Evolutionary conservation across 2,113 vertebrate genomes (phyloP).

Genomic region (Sinosuthora webbiana): DNA sequence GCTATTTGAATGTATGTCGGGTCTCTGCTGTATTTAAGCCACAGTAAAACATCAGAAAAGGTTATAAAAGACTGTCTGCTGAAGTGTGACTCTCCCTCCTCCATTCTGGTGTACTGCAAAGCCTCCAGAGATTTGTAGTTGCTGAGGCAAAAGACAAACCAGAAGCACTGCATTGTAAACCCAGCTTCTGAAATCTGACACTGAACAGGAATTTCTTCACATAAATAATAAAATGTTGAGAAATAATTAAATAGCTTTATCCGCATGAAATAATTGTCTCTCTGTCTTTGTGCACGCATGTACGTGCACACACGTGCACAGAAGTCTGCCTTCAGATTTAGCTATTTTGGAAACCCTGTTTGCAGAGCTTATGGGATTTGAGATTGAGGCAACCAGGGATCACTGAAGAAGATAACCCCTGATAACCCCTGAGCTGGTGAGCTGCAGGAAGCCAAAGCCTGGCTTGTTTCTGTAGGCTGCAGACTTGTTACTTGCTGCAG

Average conservation of each 20-base stretch:
- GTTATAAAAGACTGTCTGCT: not conserved
- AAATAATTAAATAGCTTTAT: not conserved
- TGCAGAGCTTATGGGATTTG: not conserved
- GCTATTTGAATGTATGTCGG: conserved; percentile 6
- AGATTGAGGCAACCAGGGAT: not conserved
- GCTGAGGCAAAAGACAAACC: not conserved
- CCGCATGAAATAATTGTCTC: not conserved
- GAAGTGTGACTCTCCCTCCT: not conserved
- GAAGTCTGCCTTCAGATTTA: not conserved
- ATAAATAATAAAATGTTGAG: not conserved
- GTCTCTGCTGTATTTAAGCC: not conserved
- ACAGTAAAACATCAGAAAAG: not conserved
- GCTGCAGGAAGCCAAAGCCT: not conserved
- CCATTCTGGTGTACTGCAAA: not conserved
- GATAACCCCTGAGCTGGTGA: not conserved
- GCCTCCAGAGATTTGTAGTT: not conserved
- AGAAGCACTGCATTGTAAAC: not conserved
- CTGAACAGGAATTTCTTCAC: not conserved
- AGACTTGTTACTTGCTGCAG: not conserved
- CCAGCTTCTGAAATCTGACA: not conserved
- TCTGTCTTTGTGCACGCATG: fast-evolving
- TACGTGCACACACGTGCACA: fast-evolving
- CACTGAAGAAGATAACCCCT: not conserved
- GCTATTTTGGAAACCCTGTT: not conserved
- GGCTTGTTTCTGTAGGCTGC: not conserved